Percentiles rank a stretch among this genome's conserved stretches.
phyloP scores from a whole-genome alignment of 2,888 invertebrate species.

The Ophonus ardosiacus region DNA sequence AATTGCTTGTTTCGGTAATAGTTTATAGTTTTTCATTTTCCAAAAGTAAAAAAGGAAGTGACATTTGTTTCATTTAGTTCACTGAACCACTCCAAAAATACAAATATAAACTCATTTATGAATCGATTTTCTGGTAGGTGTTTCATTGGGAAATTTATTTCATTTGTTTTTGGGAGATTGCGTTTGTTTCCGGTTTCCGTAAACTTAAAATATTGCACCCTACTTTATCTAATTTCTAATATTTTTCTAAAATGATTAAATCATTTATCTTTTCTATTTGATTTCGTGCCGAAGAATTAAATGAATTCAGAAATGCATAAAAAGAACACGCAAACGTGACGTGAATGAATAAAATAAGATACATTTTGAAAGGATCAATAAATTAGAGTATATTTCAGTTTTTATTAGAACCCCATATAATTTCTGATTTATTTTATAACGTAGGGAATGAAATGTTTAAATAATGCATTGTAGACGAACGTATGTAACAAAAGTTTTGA shows the following conservation, averaged over 20 bases:
- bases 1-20: background rate
- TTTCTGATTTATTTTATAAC: background rate
- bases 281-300: conserved; percentile 1
- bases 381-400: background rate
- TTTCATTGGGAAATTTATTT: conserved; percentile 24
- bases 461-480: too few relatives aligned
- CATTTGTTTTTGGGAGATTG: background rate
- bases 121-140: conserved; percentile 16
- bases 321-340: conserved; percentile 32
- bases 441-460: background rate
- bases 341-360: conserved; percentile 29
- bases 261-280: background rate
- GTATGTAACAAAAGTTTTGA: too few relatives aligned
- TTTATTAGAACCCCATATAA: background rate
- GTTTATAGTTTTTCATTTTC: conserved; percentile 2
- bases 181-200: background rate
- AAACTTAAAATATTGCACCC: background rate
- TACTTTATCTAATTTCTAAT: background rate
- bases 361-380: conserved; percentile 13
- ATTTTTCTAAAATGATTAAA: conserved; percentile 6
- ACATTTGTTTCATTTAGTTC: conserved; percentile 34
- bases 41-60: background rate
- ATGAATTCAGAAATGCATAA: conserved; percentile 31
- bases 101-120: background rate
- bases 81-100: conserved; percentile 28